These are phyloP conservation scores for Pammene fasciana DNA, from an alignment of 2,888 invertebrate genomes.

Conservation along the genomic window DNA sequence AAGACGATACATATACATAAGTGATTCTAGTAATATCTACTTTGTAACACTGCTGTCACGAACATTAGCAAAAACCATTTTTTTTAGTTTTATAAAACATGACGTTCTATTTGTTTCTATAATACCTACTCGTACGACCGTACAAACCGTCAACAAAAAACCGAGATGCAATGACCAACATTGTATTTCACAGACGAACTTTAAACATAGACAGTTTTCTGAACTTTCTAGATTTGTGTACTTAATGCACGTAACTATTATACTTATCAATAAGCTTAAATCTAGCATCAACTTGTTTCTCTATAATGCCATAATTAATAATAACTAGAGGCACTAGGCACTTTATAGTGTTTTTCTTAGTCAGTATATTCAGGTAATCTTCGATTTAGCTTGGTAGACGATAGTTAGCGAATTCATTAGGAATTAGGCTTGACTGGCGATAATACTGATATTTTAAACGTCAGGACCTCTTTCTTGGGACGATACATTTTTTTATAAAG, in stretches of 20 bases:
- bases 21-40: too few relatives aligned
- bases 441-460: conserved; percentile 47
- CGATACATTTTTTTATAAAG: background rate
- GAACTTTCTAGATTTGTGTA: conserved; percentile 18
- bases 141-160: background rate
- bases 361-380: conserved; percentile 30
- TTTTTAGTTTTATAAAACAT: background rate
- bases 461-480: background rate
- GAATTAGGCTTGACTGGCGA: conserved; percentile 64
- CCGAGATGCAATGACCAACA: background rate
- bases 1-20: background rate
- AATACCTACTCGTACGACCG: background rate
- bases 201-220: conserved; percentile 14
- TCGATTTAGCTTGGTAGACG: conserved; percentile 28
- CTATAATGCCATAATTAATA: conserved; percentile 28
- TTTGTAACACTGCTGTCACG: too few relatives aligned
- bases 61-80: too few relatives aligned
- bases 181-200: background rate
- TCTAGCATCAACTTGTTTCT: conserved; percentile 30
- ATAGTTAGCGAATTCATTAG: conserved; percentile 73
- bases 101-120: background rate
- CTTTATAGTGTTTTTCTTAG: conserved; percentile 26
- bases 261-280: conserved; percentile 22
- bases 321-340: conserved; percentile 36
- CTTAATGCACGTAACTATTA: conserved; percentile 19